phyloP scores from a whole-genome alignment of 2,888 invertebrate species.

The Helicoverpa assulta region DNA sequence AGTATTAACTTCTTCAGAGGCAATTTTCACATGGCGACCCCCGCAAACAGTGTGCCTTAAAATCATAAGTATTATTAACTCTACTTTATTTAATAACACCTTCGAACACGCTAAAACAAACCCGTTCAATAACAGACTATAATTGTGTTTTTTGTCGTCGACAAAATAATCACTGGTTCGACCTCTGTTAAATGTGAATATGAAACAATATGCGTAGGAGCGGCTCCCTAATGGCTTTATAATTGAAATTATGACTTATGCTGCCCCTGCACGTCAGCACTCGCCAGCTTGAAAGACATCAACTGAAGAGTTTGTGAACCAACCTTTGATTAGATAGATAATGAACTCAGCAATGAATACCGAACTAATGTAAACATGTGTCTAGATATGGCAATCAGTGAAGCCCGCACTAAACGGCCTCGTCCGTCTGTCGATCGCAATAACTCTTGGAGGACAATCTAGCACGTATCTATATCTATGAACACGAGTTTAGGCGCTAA shows the following conservation, averaged over 20 bases:
- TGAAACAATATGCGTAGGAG: conserved; percentile 75
- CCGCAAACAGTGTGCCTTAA: conserved; percentile 38
- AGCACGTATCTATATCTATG: conserved; percentile 20
- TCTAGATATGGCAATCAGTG: conserved; percentile 2
- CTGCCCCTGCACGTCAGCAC: conserved; percentile 53
- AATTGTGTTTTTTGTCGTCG: conserved; percentile 72
- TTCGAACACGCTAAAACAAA: conserved; percentile 66
- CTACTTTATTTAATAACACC: conserved; percentile 64
- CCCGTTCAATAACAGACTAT: conserved; percentile 66
- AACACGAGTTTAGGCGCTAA: conserved; percentile 71
- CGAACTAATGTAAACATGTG: conserved; percentile 4
- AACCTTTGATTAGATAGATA: conserved; percentile 6
- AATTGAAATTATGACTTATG: conserved; percentile 74
- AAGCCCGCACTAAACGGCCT: conserved; percentile 56
- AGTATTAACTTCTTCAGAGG: conserved; percentile 36
- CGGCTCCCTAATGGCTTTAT: conserved; percentile 78
- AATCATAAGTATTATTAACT: conserved; percentile 56
- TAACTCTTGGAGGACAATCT: conserved; percentile 66
- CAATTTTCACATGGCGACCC: conserved; percentile 35
- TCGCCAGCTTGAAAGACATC: conserved; percentile 16
- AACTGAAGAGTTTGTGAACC: conserved; percentile 17
- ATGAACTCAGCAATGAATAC: conserved; percentile 10
- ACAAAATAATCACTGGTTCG: conserved; percentile 72
- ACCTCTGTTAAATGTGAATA: conserved; percentile 74
- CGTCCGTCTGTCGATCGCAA: conserved; percentile 56